A percentile compares a stretch with the other conserved stretches of the same genome.
Evolutionary conservation across 2,113 vertebrate genomes (phyloP).

Genomic region (Myiozetetes cayanensis): DNA sequence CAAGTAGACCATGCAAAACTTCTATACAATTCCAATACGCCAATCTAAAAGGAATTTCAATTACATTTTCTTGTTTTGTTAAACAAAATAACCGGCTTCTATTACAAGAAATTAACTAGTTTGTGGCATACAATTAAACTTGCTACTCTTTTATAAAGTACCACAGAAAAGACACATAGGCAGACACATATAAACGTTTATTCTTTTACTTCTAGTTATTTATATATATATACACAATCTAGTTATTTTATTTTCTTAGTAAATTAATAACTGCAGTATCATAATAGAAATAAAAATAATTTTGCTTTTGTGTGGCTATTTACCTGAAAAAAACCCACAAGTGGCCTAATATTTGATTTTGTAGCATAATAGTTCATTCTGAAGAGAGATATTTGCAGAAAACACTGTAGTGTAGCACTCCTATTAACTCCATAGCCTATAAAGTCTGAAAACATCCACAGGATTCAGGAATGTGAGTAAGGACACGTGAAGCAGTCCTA

Average conservation of each 20-base stretch:
- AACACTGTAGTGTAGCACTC: background rate
- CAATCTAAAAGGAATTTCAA: background rate
- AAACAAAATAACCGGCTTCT: rapidly evolving
- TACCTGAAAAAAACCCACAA: background rate
- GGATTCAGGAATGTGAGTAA: rapidly evolving
- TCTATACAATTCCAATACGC: background rate
- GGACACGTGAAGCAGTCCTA: rapidly evolving
- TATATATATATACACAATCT: too few species aligned
- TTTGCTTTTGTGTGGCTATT: background rate
- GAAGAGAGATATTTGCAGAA: background rate
- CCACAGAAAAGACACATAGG: background rate
- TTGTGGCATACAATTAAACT: background rate
- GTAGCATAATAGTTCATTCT: background rate
- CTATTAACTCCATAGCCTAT: background rate
- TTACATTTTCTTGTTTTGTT: background rate
- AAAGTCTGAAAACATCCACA: background rate
- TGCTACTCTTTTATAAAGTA: background rate
- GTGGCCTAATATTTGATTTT: background rate
- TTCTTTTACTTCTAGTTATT: background rate
- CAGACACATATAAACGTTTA: rapidly evolving
- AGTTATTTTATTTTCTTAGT: background rate
- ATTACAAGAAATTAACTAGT: background rate
- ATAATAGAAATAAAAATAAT: background rate
- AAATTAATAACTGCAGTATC: background rate
- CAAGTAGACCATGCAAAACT: rapidly evolving